Evolutionary conservation across 2,797 vertebrate species (phyloP), one percentile per base, ranked within the genome.

Genomic region (Takifugu rubripes): DNA sequence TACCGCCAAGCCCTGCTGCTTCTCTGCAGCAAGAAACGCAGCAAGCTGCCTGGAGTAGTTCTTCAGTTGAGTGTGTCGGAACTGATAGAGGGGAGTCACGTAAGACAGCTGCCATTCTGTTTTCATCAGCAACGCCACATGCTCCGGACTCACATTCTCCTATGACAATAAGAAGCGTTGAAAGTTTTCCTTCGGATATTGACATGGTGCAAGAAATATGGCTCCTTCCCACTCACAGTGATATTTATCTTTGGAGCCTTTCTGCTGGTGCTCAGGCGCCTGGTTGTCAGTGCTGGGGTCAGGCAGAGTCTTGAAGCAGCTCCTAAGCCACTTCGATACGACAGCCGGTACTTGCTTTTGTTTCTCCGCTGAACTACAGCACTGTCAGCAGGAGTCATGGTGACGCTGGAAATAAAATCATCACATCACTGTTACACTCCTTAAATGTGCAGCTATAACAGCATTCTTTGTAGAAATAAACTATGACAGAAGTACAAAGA

Each of bases 31-130:
- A 2, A 98, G 82, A 43, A 92, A 94, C 0, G 92, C 90, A 0
- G 91, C 75, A 0, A 99, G 91, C 76, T 92, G 91, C 64, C 83
- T 89, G 11, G 93, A 87, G 62, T 99, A 99, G 2, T 76, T 79
- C 71, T 74, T 91, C 59, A 98, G 87, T 60, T 81, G 81, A 0
- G 75, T 74, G 55, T 92, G 83, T 25, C 77, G 86, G 79, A 98
- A 98, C n/a, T 82, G 81, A 83, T 94, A 89, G 54, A 99, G 81
- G 0, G 97, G 97, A 1, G 93, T 97, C 59, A 96, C 91, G 6
- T 95, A 95, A 2, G 93, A 94, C n/a, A 97, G 73, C 36, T 88
- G 88, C 96, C 95, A 98, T 16, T 94, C 93, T 0, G 89, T 92
- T 33, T 90, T 87, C 59, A 95, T 78, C 27, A 97, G 65, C 0